A percentile compares a stretch with the other conserved stretches of the same genome.
These are phyloP conservation scores for Anoplolepis gracilipes DNA, from an alignment of 1,140 invertebrate genomes.

Conservation along the genomic window DNA sequence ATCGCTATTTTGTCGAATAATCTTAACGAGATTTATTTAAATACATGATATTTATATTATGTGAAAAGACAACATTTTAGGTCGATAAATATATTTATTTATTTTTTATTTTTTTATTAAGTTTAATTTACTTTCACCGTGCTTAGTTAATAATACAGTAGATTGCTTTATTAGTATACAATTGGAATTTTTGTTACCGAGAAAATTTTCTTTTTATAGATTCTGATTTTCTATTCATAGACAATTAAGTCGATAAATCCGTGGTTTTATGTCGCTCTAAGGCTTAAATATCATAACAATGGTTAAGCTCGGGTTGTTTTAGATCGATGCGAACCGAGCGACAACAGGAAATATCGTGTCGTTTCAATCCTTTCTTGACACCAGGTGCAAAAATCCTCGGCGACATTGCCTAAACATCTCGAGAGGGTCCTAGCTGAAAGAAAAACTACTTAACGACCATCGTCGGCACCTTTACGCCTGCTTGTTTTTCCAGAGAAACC, in stretches of 20 bases:
- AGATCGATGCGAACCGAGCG: conserved; percentile 16
- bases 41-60: neutral
- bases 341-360: conserved; percentile 56
- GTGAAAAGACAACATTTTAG: neutral
- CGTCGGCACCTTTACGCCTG: conserved; percentile 79
- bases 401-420: conserved; percentile 79
- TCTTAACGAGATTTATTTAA: neutral
- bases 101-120: neutral
- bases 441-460: conserved; percentile 75
- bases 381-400: conserved; percentile 74
- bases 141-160: neutral
- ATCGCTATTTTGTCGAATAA: neutral
- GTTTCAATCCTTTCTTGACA: conserved; percentile 68
- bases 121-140: neutral
- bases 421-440: conserved; percentile 63
- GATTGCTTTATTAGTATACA: neutral
- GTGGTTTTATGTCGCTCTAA: neutral
- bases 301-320: conserved; percentile 55
- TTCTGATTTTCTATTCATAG: neutral
- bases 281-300: neutral
- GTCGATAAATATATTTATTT: neutral
- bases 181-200: neutral
- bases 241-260: conserved; percentile 18
- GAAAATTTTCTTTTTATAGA: neutral
- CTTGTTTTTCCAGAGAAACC: conserved; percentile 75